Conservation (phyloP, 2,113 vertebrate genomes). For the Oenanthe melanoleuca region DNA sequence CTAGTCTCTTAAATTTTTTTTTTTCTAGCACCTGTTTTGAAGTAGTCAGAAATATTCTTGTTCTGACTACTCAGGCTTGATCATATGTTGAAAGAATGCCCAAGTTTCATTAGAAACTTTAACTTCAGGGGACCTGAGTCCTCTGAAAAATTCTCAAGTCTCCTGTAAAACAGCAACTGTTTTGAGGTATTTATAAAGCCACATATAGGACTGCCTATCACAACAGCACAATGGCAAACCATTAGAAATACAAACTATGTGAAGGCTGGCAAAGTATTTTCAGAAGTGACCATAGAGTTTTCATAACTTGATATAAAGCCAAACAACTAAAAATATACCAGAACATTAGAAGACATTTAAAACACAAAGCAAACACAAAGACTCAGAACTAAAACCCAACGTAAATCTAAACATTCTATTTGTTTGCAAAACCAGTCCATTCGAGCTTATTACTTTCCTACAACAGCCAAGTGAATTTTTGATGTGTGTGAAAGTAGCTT, state of each 20-base stretch:
- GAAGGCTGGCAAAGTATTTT: not conserved
- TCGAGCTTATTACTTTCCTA: not conserved
- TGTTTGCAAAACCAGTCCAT: not conserved
- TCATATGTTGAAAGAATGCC: not conserved
- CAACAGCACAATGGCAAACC: not conserved
- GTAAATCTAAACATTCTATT: not conserved
- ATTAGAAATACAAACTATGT: not conserved
- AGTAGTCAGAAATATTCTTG: not conserved
- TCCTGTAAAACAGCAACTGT: fast-evolving
- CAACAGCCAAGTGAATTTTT: not conserved
- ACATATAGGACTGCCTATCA: not conserved
- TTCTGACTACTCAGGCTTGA: not conserved
- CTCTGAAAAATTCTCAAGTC: not conserved
- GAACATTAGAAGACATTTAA: not conserved
- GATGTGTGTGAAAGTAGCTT: not conserved
- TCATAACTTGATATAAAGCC: not conserved
- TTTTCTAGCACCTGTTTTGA: not conserved
- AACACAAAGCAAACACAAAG: not conserved
- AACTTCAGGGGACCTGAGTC: not conserved
- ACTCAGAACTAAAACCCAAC: not conserved
- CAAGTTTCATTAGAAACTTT: not conserved
- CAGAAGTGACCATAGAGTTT: not conserved
- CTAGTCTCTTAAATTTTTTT: not conserved
- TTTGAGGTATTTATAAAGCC: not conserved
- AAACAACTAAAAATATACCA: not conserved